phyloP scores from a whole-genome alignment of 2,113 vertebrate species.

The Onychorhynchus coronatus region DNA sequence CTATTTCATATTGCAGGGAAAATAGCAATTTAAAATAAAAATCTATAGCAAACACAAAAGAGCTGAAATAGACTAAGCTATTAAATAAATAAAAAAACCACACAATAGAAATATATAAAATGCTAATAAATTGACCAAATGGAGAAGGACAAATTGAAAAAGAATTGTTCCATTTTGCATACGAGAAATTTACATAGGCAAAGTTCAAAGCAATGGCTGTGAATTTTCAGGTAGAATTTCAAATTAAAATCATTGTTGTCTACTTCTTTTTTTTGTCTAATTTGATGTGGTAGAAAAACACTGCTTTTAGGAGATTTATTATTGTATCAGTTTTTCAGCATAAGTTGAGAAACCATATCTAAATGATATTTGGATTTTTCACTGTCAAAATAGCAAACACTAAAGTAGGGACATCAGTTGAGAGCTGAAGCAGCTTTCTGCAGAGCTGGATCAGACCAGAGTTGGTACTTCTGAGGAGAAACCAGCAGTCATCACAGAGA shows the following conservation, averaged over 20 bases:
- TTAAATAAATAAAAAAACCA: background rate
- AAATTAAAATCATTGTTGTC: background rate
- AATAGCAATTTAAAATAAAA: conserved; percentile 26
- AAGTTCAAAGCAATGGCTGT: fast-evolving
- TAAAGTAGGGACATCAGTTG: background rate
- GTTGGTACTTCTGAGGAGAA: background rate
- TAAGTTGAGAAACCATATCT: background rate
- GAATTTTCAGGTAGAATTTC: background rate
- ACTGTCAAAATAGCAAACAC: background rate
- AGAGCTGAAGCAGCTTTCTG: background rate
- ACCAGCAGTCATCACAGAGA: fast-evolving
- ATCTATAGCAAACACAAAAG: background rate
- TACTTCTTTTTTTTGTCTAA: background rate
- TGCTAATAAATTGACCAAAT: background rate
- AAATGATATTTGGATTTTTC: background rate
- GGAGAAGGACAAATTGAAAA: background rate
- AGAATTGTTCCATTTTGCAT: background rate
- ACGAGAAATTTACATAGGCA: background rate
- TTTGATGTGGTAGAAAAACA: background rate
- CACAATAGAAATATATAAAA: background rate
- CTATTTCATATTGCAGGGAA: background rate
- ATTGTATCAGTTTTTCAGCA: background rate
- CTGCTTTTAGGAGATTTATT: background rate
- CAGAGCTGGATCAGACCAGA: background rate
- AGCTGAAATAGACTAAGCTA: background rate